These are phyloP conservation scores for Alloplasta piceator DNA, from an alignment of 2,888 invertebrate species.

Conservation along the genomic window DNA sequence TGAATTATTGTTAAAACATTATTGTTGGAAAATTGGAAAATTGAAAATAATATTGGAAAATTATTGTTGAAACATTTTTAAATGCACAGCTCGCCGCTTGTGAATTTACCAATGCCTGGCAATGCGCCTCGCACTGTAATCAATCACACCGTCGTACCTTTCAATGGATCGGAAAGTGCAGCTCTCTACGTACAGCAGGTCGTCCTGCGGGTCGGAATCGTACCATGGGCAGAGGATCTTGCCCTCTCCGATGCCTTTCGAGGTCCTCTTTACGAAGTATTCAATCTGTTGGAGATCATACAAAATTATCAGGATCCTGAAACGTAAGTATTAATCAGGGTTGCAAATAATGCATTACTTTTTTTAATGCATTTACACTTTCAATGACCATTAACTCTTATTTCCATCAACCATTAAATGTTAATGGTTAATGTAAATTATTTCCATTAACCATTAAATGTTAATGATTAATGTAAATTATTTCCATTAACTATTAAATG, in stretches of 20 bases:
- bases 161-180: constrained; percentile 84
- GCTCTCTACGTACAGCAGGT: constrained; percentile 91
- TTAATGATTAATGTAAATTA: too few relatives aligned
- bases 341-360: too few relatives aligned
- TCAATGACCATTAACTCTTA: too few relatives aligned
- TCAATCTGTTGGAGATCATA: constrained; percentile 93
- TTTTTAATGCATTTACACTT: too few relatives aligned
- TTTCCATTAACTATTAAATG: too few relatives aligned
- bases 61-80: not conserved
- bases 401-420: too few relatives aligned
- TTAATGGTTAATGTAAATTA: too few relatives aligned
- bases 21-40: too few relatives aligned
- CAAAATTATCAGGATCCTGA: constrained; percentile 91
- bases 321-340: constrained; percentile 86
- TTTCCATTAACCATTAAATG: too few relatives aligned
- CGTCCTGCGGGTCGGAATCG: constrained; percentile 89
- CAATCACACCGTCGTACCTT: constrained; percentile 80
- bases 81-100: constrained; percentile 90
- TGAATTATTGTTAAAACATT: constrained; percentile 13
- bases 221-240: constrained; percentile 94
- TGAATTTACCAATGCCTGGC: constrained; percentile 95
- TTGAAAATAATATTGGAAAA: not conserved
- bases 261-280: constrained; percentile 95
- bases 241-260: constrained; percentile 95
- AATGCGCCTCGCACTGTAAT: constrained; percentile 91